Conservation (phyloP, 2,113 vertebrate genomes). For the Manacus vitellinus region DNA sequence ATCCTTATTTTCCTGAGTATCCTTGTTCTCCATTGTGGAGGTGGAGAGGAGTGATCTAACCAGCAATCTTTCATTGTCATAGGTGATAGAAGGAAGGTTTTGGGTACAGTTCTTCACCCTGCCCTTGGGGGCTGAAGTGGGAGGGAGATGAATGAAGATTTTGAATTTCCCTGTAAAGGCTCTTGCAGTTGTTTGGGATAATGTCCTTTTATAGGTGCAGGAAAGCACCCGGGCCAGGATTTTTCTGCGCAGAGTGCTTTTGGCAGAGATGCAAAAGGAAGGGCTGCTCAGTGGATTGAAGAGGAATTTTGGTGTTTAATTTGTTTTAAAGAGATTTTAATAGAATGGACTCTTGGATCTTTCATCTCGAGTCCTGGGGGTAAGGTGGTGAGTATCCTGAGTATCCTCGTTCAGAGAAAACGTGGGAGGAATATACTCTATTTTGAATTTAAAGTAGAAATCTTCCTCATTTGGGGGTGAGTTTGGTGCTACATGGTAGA, state of each 20-base stretch:
- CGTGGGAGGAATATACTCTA: fast-evolving
- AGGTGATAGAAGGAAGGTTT: neutral
- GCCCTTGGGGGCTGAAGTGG: neutral
- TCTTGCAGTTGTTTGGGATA: neutral
- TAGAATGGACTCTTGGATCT: neutral
- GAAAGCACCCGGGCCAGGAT: neutral
- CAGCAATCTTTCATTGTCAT: neutral
- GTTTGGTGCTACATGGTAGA: neutral
- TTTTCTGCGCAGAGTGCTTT: neutral
- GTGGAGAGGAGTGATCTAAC: neutral
- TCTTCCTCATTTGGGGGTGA: neutral
- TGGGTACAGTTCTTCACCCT: neutral
- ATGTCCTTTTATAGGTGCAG: neutral
- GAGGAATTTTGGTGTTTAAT: neutral
- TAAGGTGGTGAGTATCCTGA: neutral
- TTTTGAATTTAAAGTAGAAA: neutral
- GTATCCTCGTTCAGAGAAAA: neutral
- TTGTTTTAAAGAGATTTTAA: neutral
- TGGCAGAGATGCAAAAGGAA: neutral
- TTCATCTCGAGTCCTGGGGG: neutral
- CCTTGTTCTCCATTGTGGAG: neutral
- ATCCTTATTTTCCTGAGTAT: neutral
- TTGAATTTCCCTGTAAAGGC: neutral
- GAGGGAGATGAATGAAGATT: neutral
- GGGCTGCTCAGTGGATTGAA: neutral